phyloP scores from a whole-genome alignment of 2,113 vertebrate genomes.

The Tetraodon nigroviridis region DNA sequence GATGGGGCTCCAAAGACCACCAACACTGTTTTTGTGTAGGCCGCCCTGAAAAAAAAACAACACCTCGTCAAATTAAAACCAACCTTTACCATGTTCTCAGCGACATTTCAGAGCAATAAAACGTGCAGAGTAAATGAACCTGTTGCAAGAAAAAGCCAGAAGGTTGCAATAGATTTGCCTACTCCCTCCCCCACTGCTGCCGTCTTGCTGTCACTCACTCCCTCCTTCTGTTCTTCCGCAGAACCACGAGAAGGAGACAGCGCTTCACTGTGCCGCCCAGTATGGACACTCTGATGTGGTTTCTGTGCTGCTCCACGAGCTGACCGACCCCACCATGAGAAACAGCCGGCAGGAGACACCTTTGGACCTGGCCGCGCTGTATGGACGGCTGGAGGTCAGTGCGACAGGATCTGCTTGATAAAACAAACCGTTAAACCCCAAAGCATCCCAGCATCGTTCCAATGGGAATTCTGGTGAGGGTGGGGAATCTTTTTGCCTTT shows the following conservation, averaged over 20 bases:
- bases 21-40: constrained; percentile 8
- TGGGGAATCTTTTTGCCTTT: constrained; percentile 14
- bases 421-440: background rate
- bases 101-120: background rate
- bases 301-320: constrained; percentile 87
- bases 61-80: constrained; percentile 14
- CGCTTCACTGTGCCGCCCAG: constrained; percentile 92
- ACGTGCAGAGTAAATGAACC: background rate
- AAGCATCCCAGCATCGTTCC: no score
- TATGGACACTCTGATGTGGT: constrained; percentile 95
- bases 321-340: constrained; percentile 90
- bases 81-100: constrained; percentile 10
- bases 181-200: background rate
- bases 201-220: background rate
- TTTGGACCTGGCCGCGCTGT: constrained; percentile 90
- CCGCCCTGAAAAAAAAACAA: constrained; percentile 10
- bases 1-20: constrained; percentile 9
- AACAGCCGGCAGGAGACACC: constrained; percentile 91
- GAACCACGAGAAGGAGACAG: constrained; percentile 95
- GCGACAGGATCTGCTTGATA: background rate
- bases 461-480: background rate
- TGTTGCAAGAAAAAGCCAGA: background rate
- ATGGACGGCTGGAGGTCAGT: constrained; percentile 82
- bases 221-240: constrained; percentile 46
- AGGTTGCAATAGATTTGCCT: background rate